These are phyloP conservation scores for Enteromius anoplus DNA, from an alignment of 2,797 vertebrate genomes.

Conservation along the genomic window DNA sequence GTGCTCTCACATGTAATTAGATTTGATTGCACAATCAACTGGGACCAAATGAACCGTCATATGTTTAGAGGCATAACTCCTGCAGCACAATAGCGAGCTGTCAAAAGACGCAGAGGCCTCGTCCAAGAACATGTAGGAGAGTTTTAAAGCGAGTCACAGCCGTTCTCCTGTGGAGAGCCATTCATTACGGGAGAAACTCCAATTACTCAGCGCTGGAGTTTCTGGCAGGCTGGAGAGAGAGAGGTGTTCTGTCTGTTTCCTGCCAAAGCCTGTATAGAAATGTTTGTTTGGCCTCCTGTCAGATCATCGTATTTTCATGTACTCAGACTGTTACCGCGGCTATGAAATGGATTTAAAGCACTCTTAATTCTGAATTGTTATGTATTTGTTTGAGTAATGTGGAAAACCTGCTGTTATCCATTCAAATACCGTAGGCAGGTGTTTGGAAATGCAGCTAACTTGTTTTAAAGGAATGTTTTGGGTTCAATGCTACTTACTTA, in stretches of 20 bases:
- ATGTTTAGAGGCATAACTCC: constrained; percentile 60
- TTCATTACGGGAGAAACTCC: constrained; percentile 57
- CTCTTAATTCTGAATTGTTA: constrained; percentile 35
- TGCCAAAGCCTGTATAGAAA: constrained; percentile 58
- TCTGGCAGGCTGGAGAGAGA: constrained; percentile 42
- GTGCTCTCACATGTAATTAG: constrained; percentile 70
- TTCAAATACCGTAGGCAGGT: constrained; percentile 27
- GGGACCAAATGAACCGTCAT: constrained; percentile 63
- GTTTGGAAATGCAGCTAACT: constrained; percentile 10
- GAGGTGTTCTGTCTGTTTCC: constrained; percentile 30
- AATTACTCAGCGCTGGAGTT: constrained; percentile 44
- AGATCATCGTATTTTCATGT: constrained; percentile 50
- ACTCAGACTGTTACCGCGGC: neutral
- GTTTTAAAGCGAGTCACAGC: constrained; percentile 47
- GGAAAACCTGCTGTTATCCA: constrained; percentile 38
- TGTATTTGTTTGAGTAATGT: constrained; percentile 33
- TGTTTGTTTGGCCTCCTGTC: constrained; percentile 58
- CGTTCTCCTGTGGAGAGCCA: constrained; percentile 50
- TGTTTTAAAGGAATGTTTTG: neutral
- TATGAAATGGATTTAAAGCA: constrained; percentile 38
- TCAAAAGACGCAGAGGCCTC: constrained; percentile 49
- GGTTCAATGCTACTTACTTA: neutral
- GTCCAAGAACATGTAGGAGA: constrained; percentile 40
- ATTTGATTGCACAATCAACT: constrained; percentile 71
- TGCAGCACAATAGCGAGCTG: constrained; percentile 52